These are phyloP conservation scores for Anguilla megastoma DNA, from an alignment of 2,797 vertebrate species.

Conservation along the genomic window DNA sequence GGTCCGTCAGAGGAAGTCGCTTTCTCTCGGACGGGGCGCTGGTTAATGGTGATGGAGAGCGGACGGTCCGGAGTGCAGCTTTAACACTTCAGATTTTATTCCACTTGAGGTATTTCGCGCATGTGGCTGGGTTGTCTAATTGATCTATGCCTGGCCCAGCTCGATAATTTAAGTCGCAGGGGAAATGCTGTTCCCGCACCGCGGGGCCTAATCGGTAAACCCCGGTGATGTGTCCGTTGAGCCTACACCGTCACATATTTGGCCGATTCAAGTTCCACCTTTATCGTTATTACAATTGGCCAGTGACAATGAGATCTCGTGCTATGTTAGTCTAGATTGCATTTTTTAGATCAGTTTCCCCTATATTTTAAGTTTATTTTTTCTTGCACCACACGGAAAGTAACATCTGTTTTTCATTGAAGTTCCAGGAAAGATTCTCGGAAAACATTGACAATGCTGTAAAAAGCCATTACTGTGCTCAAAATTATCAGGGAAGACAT, in stretches of 20 bases:
- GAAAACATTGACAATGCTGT: no score
- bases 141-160: not conserved
- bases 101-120: not conserved
- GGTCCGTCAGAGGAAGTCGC: not conserved
- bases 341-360: not conserved
- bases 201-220: not conserved
- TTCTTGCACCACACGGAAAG: no score
- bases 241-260: not conserved
- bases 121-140: not conserved
- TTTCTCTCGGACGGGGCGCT: not conserved
- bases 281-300: not conserved
- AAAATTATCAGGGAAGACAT: no score
- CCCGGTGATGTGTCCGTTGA: not conserved
- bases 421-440: no score
- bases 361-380: no score
- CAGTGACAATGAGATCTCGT: not conserved
- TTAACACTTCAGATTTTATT: not conserved
- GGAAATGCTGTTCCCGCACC: conserved; percentile 24
- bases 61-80: not conserved
- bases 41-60: not conserved
- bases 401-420: no score
- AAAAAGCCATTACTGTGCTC: not conserved
- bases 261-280: not conserved
- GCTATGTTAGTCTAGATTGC: not conserved
- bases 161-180: conserved; percentile 14